phyloP scores from a whole-genome alignment of 2,113 vertebrate genomes.

The Isichthys henryi region DNA sequence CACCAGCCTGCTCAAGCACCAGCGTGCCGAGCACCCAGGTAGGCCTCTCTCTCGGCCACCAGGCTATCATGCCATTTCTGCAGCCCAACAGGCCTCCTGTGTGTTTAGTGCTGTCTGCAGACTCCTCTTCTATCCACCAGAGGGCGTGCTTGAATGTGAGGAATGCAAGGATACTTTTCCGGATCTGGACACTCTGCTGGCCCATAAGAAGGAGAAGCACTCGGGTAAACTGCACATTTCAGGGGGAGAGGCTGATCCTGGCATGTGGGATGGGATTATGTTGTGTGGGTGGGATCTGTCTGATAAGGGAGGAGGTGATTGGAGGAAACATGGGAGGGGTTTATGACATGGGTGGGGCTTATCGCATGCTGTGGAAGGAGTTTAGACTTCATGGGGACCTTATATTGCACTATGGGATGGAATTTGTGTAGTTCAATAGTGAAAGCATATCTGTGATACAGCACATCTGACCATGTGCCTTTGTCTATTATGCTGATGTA shows the following conservation, averaged over 20 bases:
- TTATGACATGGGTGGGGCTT: neutral
- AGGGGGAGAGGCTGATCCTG: neutral
- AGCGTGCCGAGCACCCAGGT: constrained; percentile 70
- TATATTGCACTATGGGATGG: neutral
- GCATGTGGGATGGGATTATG: neutral
- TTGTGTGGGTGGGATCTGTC: neutral
- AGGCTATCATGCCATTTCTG: neutral
- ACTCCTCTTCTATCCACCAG: constrained; percentile 36
- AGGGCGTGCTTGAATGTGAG: constrained; percentile 51
- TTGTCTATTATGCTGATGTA: neutral
- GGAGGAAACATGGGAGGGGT: neutral
- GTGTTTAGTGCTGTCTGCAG: neutral
- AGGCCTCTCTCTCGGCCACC: constrained; percentile 13
- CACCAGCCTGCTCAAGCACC: constrained; percentile 64
- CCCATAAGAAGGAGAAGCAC: constrained; percentile 58
- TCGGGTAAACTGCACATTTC: constrained; percentile 43
- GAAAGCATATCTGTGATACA: neutral
- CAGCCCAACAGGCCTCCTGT: neutral
- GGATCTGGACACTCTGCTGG: constrained; percentile 47
- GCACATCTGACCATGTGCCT: neutral
- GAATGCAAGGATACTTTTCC: constrained; percentile 57
- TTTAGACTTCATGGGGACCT: neutral
- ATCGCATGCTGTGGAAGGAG: neutral
- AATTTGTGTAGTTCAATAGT: neutral
- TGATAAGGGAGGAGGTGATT: neutral